Conservation (phyloP, 2,797 vertebrate species). For the Diplodus puntazzo region DNA sequence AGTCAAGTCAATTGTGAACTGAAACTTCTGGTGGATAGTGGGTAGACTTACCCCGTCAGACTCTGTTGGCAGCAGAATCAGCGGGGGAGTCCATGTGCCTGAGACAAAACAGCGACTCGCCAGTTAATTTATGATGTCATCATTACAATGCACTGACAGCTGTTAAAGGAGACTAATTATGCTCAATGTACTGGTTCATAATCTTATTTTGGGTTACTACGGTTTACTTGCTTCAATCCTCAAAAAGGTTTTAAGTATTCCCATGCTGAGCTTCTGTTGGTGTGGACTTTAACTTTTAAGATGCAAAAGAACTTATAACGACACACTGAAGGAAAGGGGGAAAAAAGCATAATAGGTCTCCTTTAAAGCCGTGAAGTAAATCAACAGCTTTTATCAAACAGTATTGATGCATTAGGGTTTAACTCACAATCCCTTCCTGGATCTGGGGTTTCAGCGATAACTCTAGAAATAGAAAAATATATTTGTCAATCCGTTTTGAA, state of each 20-base stretch:
- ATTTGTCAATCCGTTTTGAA: not conserved
- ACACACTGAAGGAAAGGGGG: too few relatives aligned
- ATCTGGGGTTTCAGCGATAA: conserved; percentile 52
- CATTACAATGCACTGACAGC: not conserved
- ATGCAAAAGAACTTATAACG: too few relatives aligned
- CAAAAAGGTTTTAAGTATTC: too few relatives aligned
- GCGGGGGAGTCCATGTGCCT: conserved; percentile 80
- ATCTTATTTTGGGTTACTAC: too few relatives aligned
- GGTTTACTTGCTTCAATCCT: too few relatives aligned
- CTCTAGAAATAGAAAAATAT: conserved; percentile 55
- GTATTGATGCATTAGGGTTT: not conserved
- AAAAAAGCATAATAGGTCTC: too few relatives aligned
- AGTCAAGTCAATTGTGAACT: not conserved
- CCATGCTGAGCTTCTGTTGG: too few relatives aligned
- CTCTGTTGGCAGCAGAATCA: conserved; percentile 68
- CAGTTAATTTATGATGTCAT: conserved; percentile 7
- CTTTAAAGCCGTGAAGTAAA: not conserved
- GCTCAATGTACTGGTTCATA: too few relatives aligned
- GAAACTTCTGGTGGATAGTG: not conserved
- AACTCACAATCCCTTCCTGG: conserved; percentile 78
- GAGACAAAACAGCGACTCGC: conserved; percentile 34
- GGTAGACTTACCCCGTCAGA: conserved; percentile 56
- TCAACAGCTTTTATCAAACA: conserved; percentile 19
- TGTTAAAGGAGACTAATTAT: not conserved
- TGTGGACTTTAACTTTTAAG: too few relatives aligned